Conservation (phyloP, 37 sponge, comb jelly and placozoan genomes). For the Eunapius fragilis region DNA sequence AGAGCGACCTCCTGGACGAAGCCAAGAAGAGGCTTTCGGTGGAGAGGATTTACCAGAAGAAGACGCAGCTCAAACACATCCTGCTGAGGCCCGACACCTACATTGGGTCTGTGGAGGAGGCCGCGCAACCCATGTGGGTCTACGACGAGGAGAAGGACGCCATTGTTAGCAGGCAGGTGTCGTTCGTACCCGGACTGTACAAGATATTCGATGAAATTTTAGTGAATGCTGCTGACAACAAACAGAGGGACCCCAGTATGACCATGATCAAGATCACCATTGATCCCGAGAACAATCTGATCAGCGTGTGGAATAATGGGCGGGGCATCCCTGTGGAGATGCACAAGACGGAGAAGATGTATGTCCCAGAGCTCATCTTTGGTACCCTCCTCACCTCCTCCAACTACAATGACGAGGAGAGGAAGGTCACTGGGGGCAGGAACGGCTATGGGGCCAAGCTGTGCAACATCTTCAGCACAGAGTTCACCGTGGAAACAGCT, state of each 20-base stretch:
- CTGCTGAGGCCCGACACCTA: slow-evolving; percentile 97
- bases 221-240: slow-evolving; percentile 99
- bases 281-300: slow-evolving; percentile 84
- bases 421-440: slow-evolving; percentile 96
- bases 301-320: slow-evolving; percentile 97
- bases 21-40: slow-evolving; percentile 87
- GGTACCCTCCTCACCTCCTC: slow-evolving; percentile 97
- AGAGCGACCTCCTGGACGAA: neutral
- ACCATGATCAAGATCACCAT: slow-evolving; percentile 86
- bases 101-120: slow-evolving; percentile 90
- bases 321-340: slow-evolving; percentile 97
- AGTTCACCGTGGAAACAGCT: slow-evolving; percentile 92
- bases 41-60: slow-evolving; percentile 95
- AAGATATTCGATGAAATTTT: slow-evolving; percentile 99
- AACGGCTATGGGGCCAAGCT: slow-evolving; percentile 99
- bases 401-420: slow-evolving; percentile 94
- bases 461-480: slow-evolving; percentile 95
- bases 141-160: slow-evolving; percentile 79
- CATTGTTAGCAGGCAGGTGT: slow-evolving; percentile 74
- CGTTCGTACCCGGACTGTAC: slow-evolving; percentile 97
- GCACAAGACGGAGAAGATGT: slow-evolving; percentile 93
- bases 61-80: slow-evolving; percentile 96
- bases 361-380: slow-evolving; percentile 95
- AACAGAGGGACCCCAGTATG: slow-evolving; percentile 88
- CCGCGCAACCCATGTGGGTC: slow-evolving; percentile 89